These are phyloP conservation scores for Garra rufa DNA, from an alignment of 2,113 vertebrate species.

Conservation along the genomic window DNA sequence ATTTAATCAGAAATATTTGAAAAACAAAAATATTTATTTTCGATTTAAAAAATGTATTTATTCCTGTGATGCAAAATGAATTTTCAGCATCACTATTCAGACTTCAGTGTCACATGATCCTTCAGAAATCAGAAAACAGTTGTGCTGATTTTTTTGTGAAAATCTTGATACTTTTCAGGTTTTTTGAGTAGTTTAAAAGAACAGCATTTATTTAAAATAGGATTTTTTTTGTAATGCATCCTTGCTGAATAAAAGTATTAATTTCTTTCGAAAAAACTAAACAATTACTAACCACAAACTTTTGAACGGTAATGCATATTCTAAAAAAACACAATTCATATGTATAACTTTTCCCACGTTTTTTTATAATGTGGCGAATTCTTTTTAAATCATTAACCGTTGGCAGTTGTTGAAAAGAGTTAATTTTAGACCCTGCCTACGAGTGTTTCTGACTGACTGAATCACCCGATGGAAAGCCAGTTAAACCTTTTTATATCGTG, in stretches of 20 bases:
- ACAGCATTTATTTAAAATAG: not conserved
- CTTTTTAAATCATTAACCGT: not conserved
- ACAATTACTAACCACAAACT: not conserved
- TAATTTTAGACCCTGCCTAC: constrained; percentile 39
- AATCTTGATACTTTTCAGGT: not conserved
- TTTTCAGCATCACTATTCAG: not conserved
- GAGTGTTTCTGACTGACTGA: constrained; percentile 47
- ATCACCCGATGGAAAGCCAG: constrained; percentile 50
- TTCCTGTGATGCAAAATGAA: not conserved
- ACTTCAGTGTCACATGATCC: not conserved
- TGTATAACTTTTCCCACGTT: not conserved
- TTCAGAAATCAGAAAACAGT: not conserved
- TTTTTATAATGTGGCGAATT: not conserved
- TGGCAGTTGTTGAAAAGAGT: not conserved
- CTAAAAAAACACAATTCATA: not conserved
- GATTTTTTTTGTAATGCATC: not conserved
- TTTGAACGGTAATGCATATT: constrained; percentile 16
- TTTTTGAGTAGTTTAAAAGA: not conserved
- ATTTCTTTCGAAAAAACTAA: not conserved
- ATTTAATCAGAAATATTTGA: not conserved
- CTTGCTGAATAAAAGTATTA: not conserved
- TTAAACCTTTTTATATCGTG: constrained; percentile 5
- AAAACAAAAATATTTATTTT: not conserved
- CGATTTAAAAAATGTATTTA: not conserved
- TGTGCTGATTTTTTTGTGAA: not conserved